Percentiles rank a stretch among this genome's conserved stretches.
Conservation (phyloP, 35 echinoderm and acorn worm species). For the Lytechinus pictus region DNA sequence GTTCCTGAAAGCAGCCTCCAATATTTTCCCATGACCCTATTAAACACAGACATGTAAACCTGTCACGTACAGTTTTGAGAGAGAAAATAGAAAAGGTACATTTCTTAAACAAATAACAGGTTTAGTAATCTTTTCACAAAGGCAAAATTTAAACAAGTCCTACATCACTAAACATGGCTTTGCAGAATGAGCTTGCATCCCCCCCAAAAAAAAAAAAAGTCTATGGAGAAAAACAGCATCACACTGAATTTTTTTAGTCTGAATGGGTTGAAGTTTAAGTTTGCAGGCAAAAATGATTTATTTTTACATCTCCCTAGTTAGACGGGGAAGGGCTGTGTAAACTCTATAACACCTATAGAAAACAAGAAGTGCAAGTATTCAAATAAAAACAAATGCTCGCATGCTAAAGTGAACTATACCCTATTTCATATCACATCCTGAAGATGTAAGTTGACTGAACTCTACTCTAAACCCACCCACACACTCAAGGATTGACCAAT, state of each 20-base stretch:
- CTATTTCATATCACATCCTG: not conserved
- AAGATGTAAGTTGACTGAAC: not conserved
- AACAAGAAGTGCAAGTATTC: not conserved
- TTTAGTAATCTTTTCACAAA: not conserved
- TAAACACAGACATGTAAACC: not conserved
- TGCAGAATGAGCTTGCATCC: too few relatives aligned
- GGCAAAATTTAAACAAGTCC: too few relatives aligned
- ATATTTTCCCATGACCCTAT: slow-evolving; percentile 6
- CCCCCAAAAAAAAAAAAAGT: too few relatives aligned
- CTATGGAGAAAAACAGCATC: too few relatives aligned
- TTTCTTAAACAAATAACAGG: not conserved
- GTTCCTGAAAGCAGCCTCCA: not conserved
- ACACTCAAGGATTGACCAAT: not conserved
- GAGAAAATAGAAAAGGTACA: not conserved
- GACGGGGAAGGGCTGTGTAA: not conserved
- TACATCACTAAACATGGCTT: too few relatives aligned
- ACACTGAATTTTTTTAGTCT: too few relatives aligned
- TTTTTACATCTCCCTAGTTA: not conserved
- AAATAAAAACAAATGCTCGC: slow-evolving; percentile 4
- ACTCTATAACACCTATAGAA: not conserved
- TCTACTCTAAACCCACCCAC: not conserved
- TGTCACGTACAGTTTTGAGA: not conserved
- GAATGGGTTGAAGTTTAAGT: not conserved
- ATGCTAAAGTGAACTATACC: not conserved
- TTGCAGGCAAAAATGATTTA: not conserved